Evolutionary conservation across 2,797 vertebrate genomes (phyloP).

Genomic region (Philypnodon macrostomus): DNA sequence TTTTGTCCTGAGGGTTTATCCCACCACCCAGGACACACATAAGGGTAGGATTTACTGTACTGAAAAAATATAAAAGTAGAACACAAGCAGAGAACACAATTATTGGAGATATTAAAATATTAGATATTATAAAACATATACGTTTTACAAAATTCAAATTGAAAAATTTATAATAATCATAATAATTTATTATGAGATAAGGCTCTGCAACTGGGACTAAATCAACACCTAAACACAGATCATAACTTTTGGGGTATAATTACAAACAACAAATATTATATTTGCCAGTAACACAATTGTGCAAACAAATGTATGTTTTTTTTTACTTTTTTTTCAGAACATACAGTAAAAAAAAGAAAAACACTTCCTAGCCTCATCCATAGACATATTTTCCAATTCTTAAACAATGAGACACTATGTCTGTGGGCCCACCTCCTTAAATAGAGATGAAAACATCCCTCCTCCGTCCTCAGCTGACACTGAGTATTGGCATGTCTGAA

Average conservation of each 20-base stretch:
- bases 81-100: too few relatives aligned
- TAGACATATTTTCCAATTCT: constrained; percentile 13
- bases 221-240: too few relatives aligned
- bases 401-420: constrained; percentile 31
- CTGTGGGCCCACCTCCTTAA: constrained; percentile 45
- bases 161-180: too few relatives aligned
- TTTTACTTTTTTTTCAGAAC: neutral
- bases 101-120: too few relatives aligned
- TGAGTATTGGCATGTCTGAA: constrained; percentile 8
- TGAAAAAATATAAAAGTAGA: neutral
- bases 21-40: neutral
- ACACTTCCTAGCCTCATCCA: constrained; percentile 24
- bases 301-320: too few relatives aligned
- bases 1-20: constrained; percentile 21
- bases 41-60: neutral
- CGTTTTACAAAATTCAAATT: too few relatives aligned
- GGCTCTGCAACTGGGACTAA: too few relatives aligned
- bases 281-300: too few relatives aligned
- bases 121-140: too few relatives aligned
- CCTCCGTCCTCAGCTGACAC: constrained; percentile 29
- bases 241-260: too few relatives aligned
- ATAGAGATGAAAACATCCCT: constrained; percentile 52
- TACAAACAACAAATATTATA: too few relatives aligned
- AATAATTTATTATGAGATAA: too few relatives aligned
- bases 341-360: constrained; percentile 17